These are phyloP conservation scores for Drosophila mayaguana DNA, from an alignment of 2,888 invertebrate genomes.

Conservation along the genomic window DNA sequence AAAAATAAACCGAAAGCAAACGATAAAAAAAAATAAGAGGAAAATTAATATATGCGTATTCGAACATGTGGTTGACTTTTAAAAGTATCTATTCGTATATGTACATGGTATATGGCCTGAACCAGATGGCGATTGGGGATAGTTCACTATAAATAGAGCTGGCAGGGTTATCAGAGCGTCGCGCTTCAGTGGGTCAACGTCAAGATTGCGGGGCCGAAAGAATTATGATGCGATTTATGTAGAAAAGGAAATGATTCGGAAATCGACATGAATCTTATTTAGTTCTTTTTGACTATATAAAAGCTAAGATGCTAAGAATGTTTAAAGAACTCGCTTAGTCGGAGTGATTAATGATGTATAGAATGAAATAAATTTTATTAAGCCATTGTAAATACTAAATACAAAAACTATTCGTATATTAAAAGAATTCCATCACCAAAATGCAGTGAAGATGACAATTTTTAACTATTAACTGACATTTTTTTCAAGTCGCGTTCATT, in stretches of 20 bases:
- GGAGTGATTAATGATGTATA: not conserved
- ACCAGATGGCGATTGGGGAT: constrained; percentile 51
- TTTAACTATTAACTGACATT: constrained; percentile 40
- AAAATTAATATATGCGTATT: constrained; percentile 6
- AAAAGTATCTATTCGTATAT: constrained; percentile 12
- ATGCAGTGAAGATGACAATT: constrained; percentile 52
- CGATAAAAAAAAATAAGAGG: constrained; percentile 22
- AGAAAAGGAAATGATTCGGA: constrained; percentile 41
- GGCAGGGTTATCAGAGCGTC: constrained; percentile 77
- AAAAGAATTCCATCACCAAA: constrained; percentile 4
- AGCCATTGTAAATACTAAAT: not conserved
- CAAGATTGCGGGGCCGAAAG: constrained; percentile 41
- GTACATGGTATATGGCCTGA: constrained; percentile 9
- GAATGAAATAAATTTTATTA: not conserved
- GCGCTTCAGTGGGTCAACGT: constrained; percentile 74
- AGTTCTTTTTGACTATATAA: constrained; percentile 1
- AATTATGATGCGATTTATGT: constrained; percentile 45
- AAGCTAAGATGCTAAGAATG: not conserved
- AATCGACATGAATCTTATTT: constrained; percentile 39
- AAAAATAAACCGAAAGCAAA: constrained; percentile 39
- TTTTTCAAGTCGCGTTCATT: constrained; percentile 57
- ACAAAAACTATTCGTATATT: not conserved
- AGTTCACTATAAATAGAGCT: constrained; percentile 58
- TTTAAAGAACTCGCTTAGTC: not conserved
- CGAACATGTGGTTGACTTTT: constrained; percentile 73